A percentile compares a stretch with the other conserved stretches of the same genome.
phyloP scores from a whole-genome alignment of 2,113 vertebrate species.

The Hirundichthys speculiger region DNA sequence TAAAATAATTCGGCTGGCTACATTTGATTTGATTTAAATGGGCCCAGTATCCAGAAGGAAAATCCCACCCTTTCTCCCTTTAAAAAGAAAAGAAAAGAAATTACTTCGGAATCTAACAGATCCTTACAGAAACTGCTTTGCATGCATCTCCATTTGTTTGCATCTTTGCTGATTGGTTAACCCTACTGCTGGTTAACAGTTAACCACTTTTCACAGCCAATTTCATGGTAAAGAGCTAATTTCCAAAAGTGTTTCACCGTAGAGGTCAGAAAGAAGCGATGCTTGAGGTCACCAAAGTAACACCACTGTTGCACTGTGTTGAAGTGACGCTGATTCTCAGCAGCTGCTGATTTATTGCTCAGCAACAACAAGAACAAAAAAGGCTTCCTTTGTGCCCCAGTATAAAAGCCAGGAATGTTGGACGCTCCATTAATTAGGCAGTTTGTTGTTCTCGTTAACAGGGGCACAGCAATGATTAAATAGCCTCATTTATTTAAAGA shows the following conservation, averaged over 20 bases:
- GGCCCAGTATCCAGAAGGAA: not conserved
- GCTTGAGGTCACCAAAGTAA: slow-evolving; percentile 35
- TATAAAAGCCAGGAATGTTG: slow-evolving; percentile 77
- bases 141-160: not conserved
- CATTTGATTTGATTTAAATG: not conserved
- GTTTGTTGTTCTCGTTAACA: slow-evolving; percentile 58
- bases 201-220: slow-evolving; percentile 48
- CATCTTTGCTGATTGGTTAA: not conserved
- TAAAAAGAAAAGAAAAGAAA: too few relatives aligned
- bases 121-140: too few relatives aligned
- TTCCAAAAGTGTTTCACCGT: slow-evolving; percentile 21
- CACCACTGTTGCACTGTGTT: slow-evolving; percentile 61
- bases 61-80: too few relatives aligned
- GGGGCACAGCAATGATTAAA: slow-evolving; percentile 72
- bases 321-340: too few relatives aligned
- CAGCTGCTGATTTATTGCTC: slow-evolving; percentile 73
- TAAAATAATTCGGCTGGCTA: slow-evolving; percentile 1
- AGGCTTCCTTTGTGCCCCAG: slow-evolving; percentile 63
- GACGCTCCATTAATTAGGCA: slow-evolving; percentile 72
- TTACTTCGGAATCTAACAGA: too few relatives aligned
- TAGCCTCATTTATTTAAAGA: not conserved
- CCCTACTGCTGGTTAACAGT: slow-evolving; percentile 53
- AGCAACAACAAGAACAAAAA: slow-evolving; percentile 49
- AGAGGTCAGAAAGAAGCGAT: slow-evolving; percentile 48
- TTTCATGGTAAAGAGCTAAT: slow-evolving; percentile 42